Base-by-base conservation (phyloP, 2,888 invertebrate genomes). In the Bembecia ichneumoniformis region DNA sequence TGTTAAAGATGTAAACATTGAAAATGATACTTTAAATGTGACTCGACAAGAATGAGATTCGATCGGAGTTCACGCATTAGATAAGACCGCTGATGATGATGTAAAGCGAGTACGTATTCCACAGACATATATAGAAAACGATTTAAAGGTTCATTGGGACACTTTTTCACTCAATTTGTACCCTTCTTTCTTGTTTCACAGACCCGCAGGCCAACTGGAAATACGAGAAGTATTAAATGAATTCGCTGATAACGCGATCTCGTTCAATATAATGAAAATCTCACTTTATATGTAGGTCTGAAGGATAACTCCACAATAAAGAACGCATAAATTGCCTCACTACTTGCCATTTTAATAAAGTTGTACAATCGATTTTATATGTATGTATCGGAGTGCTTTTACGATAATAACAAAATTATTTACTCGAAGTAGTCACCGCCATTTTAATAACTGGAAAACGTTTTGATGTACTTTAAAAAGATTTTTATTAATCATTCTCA, bases 291-390 rank as follows among this genome's bases (percentile, higher is more conserved):
- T 64, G 67, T 63, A 53, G 58, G 35, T 28, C 56, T 64, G 75
- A 80, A 81, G 78, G 78, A 68, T 70, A 74, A 70, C 74, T 59
- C 67, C 68, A 63, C 66, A 63, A 69, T 43, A 43, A n/a, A 63
- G 69, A 66, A 66, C 67, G 64, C 62, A 66, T 40, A 40, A 40
- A 40, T n/a, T 13, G 40, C 40, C 13, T 14, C 40, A 40, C 64
- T 71, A 67, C 72, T 78, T 71, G 62, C 77, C 74, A 77, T 80
- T 74, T 77, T 66, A 75, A 80, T 80, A 74, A 72, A 77, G 76
- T 74, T 73, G 77, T 70, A 75, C 73, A 70, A 66, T 72, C 77
- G 67, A 75, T 79, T 80, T 28, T 28, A 28, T 28, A 28, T 28
- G 28, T 28, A 77, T 63, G 69, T 66, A 51, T 51, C 55, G n/a